These are phyloP conservation scores for Eptesicus fuscus DNA, from an alignment of 2,113 vertebrate genomes.

Conservation along the genomic window DNA sequence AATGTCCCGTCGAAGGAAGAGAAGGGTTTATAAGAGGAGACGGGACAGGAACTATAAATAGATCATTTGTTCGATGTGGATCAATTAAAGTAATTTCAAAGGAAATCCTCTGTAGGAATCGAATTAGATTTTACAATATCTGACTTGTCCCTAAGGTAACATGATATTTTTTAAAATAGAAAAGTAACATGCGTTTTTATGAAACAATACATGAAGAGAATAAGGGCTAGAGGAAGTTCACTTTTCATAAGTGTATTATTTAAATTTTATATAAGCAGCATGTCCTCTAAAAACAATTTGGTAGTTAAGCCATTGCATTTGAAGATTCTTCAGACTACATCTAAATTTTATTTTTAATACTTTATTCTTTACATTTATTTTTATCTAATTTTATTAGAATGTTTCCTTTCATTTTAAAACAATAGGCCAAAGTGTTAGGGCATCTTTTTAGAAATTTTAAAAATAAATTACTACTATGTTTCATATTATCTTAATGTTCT, in stretches of 20 bases:
- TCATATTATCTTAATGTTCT: neutral
- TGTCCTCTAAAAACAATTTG: neutral
- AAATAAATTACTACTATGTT: neutral
- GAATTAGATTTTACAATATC: neutral
- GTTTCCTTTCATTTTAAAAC: neutral
- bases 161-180: neutral
- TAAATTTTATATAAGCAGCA: neutral
- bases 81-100: neutral
- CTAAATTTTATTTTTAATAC: neutral
- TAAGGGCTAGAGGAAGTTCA: neutral
- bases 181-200: neutral
- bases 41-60: neutral
- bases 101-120: neutral
- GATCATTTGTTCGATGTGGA: neutral
- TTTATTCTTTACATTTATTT: neutral
- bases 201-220: neutral
- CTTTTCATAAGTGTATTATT: neutral
- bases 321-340: neutral
- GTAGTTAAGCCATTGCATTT: neutral
- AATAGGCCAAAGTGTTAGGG: neutral
- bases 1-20: neutral
- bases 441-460: neutral
- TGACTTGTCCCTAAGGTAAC: neutral
- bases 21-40: neutral
- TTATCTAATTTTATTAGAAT: neutral